Base-by-base conservation (phyloP, 2,888 invertebrate genomes). In the Ophion slaviceki region DNA sequence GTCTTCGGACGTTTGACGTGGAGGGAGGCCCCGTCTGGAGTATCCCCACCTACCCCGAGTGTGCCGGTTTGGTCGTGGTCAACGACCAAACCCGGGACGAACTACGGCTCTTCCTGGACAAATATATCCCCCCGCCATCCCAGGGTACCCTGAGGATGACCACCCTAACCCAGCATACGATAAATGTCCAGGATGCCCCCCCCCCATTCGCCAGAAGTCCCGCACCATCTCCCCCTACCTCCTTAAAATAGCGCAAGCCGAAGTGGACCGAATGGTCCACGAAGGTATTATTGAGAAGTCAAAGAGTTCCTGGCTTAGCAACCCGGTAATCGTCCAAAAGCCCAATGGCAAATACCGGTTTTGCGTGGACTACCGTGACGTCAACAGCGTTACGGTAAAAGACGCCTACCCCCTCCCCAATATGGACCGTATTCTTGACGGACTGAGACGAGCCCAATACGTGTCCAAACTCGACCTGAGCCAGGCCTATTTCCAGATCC, bases 371-470 rank as follows among this genome's bases (percentile, higher is more conserved):
- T 40, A 40, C 8, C 6, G 64, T 1, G 64, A 64, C 28, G 64
- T 64, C 1, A 64, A 64, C 64, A 8, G 14, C 24, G 64, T 64
- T 2, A 64, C 64, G 28, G 14, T 4, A 11, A 64, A 64, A 32
- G 64, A 28, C 32, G 64, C 64, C n/a, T 32, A 32, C 17, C 32
- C 32, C 64, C 28, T 64, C 10, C 64, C 64, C 28, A 64, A 64
- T 7, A 64, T 32, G 64, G 64, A 64, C 32, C 8, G 64, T 5
- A 64, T 64, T 11, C 64, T 32, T 7, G 64, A 64, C 32, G 32
- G 64, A 64, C 32, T 64, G 64, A 1, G 64, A 64, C 64, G 28
- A 64, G 64, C 64, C 6, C 64, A 32, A 32, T 64, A 68, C 45
- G 40, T 68, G 17, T 45, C 67, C n/a, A 68, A 68, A 40, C 10